phyloP scores from a whole-genome alignment of 2,888 invertebrate genomes.

The Flexamia atlantica region DNA sequence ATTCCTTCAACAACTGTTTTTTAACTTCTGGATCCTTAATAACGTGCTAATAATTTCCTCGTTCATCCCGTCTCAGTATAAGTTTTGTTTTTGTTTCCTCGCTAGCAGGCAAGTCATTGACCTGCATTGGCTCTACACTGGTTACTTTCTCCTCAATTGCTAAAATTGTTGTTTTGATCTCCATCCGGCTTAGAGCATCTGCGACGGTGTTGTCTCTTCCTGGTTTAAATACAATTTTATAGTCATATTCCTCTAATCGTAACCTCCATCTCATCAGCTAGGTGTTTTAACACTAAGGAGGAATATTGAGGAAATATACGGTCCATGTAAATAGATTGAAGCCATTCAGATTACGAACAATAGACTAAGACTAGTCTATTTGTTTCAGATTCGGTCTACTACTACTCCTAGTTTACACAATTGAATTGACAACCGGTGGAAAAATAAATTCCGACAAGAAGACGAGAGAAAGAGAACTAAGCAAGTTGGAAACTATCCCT shows the following conservation, averaged over 20 bases:
- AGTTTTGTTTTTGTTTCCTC: too few relatives aligned
- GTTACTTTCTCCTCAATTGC: not conserved
- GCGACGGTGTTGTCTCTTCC: too few relatives aligned
- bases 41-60: too few relatives aligned
- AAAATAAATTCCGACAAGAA: not conserved
- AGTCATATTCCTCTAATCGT: constrained; percentile 18
- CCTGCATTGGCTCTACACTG: too few relatives aligned
- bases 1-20: constrained; percentile 12
- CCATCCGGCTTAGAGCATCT: too few relatives aligned
- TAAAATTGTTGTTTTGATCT: not conserved
- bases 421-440: not conserved
- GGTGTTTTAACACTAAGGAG: too few relatives aligned
- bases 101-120: too few relatives aligned
- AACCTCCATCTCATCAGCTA: constrained; percentile 21
- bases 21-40: too few relatives aligned
- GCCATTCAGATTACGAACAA: not conserved
- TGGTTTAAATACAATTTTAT: too few relatives aligned
- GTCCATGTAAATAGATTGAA: constrained; percentile 33
- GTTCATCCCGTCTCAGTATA: too few relatives aligned
- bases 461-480: not conserved
- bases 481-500: not conserved
- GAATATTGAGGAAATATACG: too few relatives aligned
- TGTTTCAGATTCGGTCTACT: not conserved
- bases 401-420: not conserved
- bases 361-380: constrained; percentile 11